phyloP scores from a whole-genome alignment of 2,888 invertebrate genomes.

The Dasypogon diadema region DNA sequence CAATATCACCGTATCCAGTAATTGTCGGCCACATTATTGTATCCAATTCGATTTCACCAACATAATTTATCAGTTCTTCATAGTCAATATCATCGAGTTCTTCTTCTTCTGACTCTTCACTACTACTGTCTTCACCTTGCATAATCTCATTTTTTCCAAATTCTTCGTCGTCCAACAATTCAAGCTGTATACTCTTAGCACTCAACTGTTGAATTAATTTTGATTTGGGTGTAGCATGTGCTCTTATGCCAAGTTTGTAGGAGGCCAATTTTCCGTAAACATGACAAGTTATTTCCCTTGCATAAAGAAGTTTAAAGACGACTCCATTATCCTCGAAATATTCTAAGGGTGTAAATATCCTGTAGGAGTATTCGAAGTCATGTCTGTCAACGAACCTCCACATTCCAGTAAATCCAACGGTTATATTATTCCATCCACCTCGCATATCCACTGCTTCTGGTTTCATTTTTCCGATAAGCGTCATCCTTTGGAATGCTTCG shows the following conservation, averaged over 20 bases:
- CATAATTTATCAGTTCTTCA: constrained; percentile 69
- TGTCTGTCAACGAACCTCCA: constrained; percentile 74
- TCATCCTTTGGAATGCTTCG: constrained; percentile 76
- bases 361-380: constrained; percentile 83
- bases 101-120: constrained; percentile 61
- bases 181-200: constrained; percentile 30
- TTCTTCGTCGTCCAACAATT: constrained; percentile 55
- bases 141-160: constrained; percentile 60
- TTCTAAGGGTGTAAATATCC: constrained; percentile 81
- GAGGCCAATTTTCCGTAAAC: constrained; percentile 77
- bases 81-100: constrained; percentile 63
- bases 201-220: constrained; percentile 64
- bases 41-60: constrained; percentile 72
- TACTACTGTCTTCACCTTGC: constrained; percentile 62
- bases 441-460: constrained; percentile 80
- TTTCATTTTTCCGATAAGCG: constrained; percentile 78
- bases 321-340: constrained; percentile 83
- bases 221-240: constrained; percentile 65
- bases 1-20: constrained; percentile 71
- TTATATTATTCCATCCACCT: constrained; percentile 80
- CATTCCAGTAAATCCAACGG: constrained; percentile 82
- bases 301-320: constrained; percentile 74
- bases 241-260: constrained; percentile 72
- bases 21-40: constrained; percentile 73
- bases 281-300: constrained; percentile 77